Evolutionary conservation across 2,888 invertebrate species (phyloP), one percentile per base, ranked within the genome.

Genomic region (Tachina fera): DNA sequence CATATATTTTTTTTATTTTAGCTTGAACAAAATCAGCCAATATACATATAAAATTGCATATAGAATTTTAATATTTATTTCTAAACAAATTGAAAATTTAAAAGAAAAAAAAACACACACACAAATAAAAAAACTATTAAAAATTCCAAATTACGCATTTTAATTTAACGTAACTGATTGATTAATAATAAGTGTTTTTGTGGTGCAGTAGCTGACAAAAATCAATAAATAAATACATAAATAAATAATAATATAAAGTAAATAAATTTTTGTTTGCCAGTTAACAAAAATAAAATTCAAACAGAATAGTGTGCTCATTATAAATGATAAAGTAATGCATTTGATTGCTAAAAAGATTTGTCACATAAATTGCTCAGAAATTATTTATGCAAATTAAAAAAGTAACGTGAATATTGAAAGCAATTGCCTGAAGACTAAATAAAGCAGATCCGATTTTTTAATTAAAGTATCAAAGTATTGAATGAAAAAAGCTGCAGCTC

Each of bases 61-160:
- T 43, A 60, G 31, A 74, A 74, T 74, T 58, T 10, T 31, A 56
- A 71, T 53, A 61, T 53, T 14, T 43, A 53, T 47, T 63, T 53
- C 6, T 43, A 43, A 51, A 45, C 10, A 56, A 76, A 53, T 75
- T 63, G 51, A 70, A 61, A 61, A 22, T 45, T 31, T 19, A 61
- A 4, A 22, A 49, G 5, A 47, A 16, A 41, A 47, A 16, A 41
- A 10, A 58, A 41, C 41, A 47, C 43, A 43, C 31, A 56, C 11
- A 41, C 11, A 61, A n/a, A 78, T 11, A 41, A 6, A 39, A 81
- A 53, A 39, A 9, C 39, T 2, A 22, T 19, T 43, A 71, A 58
- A 31, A 83, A 83, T 83, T 82, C 65, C 72, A 65, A 83, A 77
- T 65, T 51, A 77, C 71, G 83, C 77, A 83, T 83, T 83, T 82